Evolutionary conservation across 37 sponge, comb jelly and placozoan species (phyloP).

Genomic region (Oopsacas minuta): DNA sequence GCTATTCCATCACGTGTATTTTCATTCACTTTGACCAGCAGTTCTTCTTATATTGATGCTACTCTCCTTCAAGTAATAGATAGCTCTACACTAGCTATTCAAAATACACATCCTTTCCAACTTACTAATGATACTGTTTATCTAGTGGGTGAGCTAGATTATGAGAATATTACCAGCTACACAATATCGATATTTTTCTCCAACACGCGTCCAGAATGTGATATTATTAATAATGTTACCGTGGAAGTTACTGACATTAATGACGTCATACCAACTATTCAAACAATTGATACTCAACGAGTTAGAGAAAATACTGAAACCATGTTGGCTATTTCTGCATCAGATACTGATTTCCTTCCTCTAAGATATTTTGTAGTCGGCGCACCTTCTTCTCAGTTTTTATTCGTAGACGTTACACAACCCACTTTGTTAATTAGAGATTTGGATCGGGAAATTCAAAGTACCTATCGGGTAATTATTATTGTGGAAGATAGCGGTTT

Average conservation of each 20-base stretch:
- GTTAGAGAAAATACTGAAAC: not conserved
- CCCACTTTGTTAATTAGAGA: not conserved
- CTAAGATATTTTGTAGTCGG: not conserved
- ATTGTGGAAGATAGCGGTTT: not conserved
- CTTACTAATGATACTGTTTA: not conserved
- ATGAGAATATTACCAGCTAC: not conserved
- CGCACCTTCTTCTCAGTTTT: not conserved
- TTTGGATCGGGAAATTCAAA: not conserved
- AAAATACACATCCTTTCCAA: not conserved
- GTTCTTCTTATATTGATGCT: not conserved
- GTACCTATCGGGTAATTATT: not conserved
- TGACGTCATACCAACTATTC: constrained; percentile 1
- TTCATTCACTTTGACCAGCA: not conserved
- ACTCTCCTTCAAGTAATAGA: not conserved
- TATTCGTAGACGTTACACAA: not conserved
- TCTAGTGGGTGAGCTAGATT: not conserved
- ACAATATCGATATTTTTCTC: not conserved
- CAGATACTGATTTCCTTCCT: not conserved
- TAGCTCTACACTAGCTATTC: not conserved
- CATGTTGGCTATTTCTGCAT: not conserved
- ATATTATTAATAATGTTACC: not conserved
- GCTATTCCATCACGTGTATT: not conserved
- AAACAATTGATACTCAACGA: not conserved
- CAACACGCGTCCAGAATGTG: not conserved
- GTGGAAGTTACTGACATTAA: not conserved